These are phyloP conservation scores for Delphinus delphis DNA, from an alignment of 2,113 vertebrate species.

Conservation along the genomic window DNA sequence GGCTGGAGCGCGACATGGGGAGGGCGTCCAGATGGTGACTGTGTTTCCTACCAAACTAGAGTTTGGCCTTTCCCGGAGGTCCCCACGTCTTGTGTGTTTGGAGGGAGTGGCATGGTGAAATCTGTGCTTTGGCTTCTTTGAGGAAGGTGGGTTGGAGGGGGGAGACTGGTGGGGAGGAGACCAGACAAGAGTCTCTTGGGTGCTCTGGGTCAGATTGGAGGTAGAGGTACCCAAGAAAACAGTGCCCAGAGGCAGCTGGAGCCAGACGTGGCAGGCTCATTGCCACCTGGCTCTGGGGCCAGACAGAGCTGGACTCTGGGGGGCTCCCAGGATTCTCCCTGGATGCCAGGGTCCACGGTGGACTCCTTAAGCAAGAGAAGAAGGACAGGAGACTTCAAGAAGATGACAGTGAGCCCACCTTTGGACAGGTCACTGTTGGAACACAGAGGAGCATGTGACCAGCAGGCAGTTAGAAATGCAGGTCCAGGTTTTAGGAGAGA, in stretches of 20 bases:
- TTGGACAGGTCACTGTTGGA: neutral
- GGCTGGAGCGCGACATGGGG: neutral
- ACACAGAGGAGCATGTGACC: rapidly evolving
- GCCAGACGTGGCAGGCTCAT: neutral
- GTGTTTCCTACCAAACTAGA: neutral
- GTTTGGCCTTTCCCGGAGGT: neutral
- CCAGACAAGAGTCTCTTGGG: neutral
- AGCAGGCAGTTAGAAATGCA: neutral
- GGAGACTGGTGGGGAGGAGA: neutral
- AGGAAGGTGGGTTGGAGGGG: neutral
- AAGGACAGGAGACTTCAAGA: neutral
- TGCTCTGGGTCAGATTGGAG: neutral
- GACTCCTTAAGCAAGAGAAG: neutral
- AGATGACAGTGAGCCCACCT: neutral
- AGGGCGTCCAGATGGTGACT: neutral
- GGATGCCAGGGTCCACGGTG: neutral
- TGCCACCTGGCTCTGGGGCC: neutral
- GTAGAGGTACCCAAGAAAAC: no score
- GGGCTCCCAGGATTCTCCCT: neutral
- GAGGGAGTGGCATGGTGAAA: neutral
- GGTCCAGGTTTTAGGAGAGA: neutral
- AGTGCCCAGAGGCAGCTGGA: neutral
- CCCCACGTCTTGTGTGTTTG: neutral
- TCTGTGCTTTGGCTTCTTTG: neutral
- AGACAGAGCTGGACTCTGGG: neutral